These are phyloP conservation scores for Amaurobius ferox DNA, from an alignment of 2,888 invertebrate species.

Conservation along the genomic window DNA sequence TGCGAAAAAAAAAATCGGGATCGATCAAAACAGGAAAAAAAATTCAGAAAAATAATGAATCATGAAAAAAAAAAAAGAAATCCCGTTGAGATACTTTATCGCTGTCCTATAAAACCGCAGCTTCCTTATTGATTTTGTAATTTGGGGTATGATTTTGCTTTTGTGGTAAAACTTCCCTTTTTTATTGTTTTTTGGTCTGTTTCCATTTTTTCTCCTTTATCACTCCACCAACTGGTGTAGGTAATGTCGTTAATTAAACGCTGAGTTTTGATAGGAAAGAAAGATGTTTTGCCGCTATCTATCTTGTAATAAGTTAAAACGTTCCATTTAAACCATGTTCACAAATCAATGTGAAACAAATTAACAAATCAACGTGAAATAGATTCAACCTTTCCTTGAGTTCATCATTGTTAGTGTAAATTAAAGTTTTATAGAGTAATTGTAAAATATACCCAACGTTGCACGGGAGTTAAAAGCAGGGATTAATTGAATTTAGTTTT, in stretches of 20 bases:
- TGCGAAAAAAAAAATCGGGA: slow-evolving; percentile 16
- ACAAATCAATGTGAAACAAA: too few relatives aligned
- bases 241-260: neutral
- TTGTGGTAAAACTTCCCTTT: neutral
- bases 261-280: too few relatives aligned
- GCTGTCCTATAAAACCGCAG: slow-evolving; percentile 40
- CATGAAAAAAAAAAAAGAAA: slow-evolving; percentile 18
- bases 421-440: too few relatives aligned
- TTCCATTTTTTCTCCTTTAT: neutral
- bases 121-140: slow-evolving; percentile 64
- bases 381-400: too few relatives aligned
- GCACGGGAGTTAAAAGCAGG: too few relatives aligned
- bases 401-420: too few relatives aligned
- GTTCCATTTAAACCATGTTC: too few relatives aligned
- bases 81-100: slow-evolving; percentile 38
- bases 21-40: slow-evolving; percentile 12
- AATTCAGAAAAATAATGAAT: neutral
- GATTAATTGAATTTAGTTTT: too few relatives aligned
- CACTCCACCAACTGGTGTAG: neutral
- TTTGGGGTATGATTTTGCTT: slow-evolving; percentile 49
- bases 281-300: too few relatives aligned
- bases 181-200: neutral
- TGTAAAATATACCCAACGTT: too few relatives aligned
- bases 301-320: too few relatives aligned
- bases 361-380: too few relatives aligned